A percentile compares a stretch with the other conserved stretches of the same genome.
Evolutionary conservation across 2,113 vertebrate species (phyloP).

Genomic region (Pristiophorus japonicus): DNA sequence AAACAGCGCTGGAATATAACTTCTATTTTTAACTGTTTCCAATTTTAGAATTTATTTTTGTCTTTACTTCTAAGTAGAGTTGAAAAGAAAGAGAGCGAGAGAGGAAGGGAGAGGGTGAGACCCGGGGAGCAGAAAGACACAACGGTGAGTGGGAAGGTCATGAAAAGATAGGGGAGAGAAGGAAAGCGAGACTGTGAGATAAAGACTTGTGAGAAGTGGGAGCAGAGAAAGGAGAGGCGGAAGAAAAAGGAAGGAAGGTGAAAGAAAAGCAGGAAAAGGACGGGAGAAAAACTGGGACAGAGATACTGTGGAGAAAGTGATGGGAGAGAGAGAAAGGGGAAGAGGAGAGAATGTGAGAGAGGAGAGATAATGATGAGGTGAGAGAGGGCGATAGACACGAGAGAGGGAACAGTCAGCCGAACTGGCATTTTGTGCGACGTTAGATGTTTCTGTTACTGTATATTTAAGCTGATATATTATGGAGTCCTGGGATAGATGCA

Average conservation of each 20-base stretch:
- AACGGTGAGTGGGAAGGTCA: not conserved
- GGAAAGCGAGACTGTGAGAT: not conserved
- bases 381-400: not conserved
- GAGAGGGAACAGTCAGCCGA: not conserved
- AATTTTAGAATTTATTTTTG: not conserved
- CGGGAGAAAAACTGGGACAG: not conserved
- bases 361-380: not conserved
- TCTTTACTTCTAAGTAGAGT: not conserved
- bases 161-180: not conserved
- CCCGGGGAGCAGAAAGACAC: not conserved
- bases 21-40: not conserved
- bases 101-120: not conserved
- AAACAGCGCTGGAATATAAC: not conserved
- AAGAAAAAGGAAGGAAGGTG: not conserved
- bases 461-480: not conserved
- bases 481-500: not conserved
- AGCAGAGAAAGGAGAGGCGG: not conserved
- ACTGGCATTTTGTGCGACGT: not conserved
- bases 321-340: not conserved
- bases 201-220: not conserved
- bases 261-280: not conserved
- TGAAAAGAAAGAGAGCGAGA: not conserved
- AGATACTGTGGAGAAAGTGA: not conserved
- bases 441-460: not conserved
- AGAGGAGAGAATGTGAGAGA: not conserved